A percentile compares a stretch with the other conserved stretches of the same genome.
Evolutionary conservation across 2,113 vertebrate genomes (phyloP).

Genomic region (Pleuronectes platessa): DNA sequence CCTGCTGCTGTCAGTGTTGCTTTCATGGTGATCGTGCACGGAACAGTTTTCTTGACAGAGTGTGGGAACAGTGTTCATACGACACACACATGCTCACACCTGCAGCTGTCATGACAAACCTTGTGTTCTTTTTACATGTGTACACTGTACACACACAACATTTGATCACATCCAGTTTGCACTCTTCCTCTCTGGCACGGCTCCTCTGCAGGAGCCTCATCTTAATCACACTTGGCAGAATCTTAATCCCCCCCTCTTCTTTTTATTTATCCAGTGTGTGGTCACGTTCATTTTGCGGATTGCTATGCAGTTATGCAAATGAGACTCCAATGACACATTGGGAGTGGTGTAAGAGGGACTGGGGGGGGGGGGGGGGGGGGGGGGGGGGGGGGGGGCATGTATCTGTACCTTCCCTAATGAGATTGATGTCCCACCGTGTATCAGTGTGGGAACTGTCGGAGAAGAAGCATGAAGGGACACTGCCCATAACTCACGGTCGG

Average conservation of each 20-base stretch:
- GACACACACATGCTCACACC: constrained; percentile 9
- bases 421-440: constrained; percentile 74
- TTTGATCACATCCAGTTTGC: too few relatives aligned
- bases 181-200: background rate
- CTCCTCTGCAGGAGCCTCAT: constrained; percentile 10
- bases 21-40: constrained; percentile 25
- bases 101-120: background rate
- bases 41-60: constrained; percentile 3
- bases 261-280: background rate
- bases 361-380: background rate
- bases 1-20: constrained; percentile 27
- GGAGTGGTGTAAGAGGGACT: constrained; percentile 29
- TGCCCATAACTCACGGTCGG: constrained; percentile 48
- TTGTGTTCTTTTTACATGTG: background rate
- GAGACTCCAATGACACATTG: constrained; percentile 61
- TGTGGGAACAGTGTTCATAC: constrained; percentile 12
- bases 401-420: constrained; percentile 70
- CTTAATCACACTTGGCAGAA: constrained; percentile 58
- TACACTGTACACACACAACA: too few relatives aligned
- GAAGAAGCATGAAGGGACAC: constrained; percentile 32
- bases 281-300: constrained; percentile 66
- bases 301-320: constrained; percentile 77
- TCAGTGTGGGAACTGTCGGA: constrained; percentile 67
- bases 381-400: background rate
- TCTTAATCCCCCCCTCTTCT: background rate